Percentiles rank a stretch among this genome's conserved stretches.
These are phyloP conservation scores for Camponotus fellah DNA, from an alignment of 2,888 invertebrate genomes.

Conservation along the genomic window DNA sequence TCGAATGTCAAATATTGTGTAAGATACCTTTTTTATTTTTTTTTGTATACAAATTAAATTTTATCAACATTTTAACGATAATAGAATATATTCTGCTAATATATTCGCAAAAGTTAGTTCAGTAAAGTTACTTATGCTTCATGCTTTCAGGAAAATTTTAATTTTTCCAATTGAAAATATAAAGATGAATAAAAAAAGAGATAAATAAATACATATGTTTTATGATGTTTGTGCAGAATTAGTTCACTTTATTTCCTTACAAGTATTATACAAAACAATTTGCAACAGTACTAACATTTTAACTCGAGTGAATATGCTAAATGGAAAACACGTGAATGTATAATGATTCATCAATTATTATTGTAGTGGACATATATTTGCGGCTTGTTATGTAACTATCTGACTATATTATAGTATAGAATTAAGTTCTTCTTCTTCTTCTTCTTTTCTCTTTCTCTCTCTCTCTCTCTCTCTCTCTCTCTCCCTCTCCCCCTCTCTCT, in stretches of 20 bases:
- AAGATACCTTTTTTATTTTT: background rate
- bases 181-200: background rate
- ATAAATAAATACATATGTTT: background rate
- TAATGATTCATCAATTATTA: slow-evolving; percentile 28
- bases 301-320: background rate
- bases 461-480: too few species aligned
- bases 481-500: too few species aligned
- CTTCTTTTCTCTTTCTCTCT: too few species aligned
- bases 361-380: background rate
- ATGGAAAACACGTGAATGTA: background rate
- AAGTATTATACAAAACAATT: background rate
- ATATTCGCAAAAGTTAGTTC: background rate
- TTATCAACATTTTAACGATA: background rate
- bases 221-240: background rate
- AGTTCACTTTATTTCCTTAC: background rate
- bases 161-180: background rate
- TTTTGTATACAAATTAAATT: background rate
- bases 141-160: background rate
- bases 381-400: slow-evolving; percentile 19
- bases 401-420: background rate
- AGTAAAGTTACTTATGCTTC: background rate
- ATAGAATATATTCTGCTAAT: background rate
- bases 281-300: background rate
- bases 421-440: background rate
- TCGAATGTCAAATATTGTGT: background rate